Evolutionary conservation across 2,113 vertebrate species (phyloP).

Genomic region (Alectura lathami): DNA sequence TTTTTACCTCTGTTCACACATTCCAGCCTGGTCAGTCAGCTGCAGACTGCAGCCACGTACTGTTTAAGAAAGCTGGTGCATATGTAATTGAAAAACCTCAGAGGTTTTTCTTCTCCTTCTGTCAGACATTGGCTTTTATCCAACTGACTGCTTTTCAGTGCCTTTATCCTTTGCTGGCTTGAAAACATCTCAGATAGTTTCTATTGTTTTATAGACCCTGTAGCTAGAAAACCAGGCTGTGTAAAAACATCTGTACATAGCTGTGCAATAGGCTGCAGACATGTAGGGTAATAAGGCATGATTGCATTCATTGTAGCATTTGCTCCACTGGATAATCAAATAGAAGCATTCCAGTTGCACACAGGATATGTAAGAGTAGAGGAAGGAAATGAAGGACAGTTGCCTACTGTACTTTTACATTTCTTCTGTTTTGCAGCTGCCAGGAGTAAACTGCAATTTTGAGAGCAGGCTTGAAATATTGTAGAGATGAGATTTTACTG

Average conservation of each 20-base stretch:
- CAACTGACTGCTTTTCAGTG: conserved; percentile 51
- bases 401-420: conserved; percentile 43
- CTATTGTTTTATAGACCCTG: conserved; percentile 59
- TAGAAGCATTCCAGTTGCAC: conserved; percentile 52
- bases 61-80: neutral
- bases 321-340: conserved; percentile 55
- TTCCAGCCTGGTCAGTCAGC: neutral
- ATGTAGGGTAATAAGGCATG: conserved; percentile 31
- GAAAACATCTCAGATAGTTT: conserved; percentile 51
- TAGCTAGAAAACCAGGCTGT: conserved; percentile 53
- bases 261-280: conserved; percentile 42
- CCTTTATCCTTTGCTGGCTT: conserved; percentile 60
- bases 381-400: conserved; percentile 64
- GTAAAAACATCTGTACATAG: conserved; percentile 56
- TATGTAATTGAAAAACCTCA: conserved; percentile 14
- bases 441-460: conserved; percentile 59
- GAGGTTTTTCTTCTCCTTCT: conserved; percentile 47
- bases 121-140: conserved; percentile 54
- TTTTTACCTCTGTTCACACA: neutral
- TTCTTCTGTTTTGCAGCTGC: conserved; percentile 37
- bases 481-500: neutral
- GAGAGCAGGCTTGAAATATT: conserved; percentile 35
- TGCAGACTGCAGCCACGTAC: neutral
- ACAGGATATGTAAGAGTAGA: conserved; percentile 47
- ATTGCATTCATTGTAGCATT: conserved; percentile 24